Evolutionary conservation across 2,888 invertebrate genomes (phyloP), one percentile per base, ranked within the genome.

Genomic region (Tipula confusa): DNA sequence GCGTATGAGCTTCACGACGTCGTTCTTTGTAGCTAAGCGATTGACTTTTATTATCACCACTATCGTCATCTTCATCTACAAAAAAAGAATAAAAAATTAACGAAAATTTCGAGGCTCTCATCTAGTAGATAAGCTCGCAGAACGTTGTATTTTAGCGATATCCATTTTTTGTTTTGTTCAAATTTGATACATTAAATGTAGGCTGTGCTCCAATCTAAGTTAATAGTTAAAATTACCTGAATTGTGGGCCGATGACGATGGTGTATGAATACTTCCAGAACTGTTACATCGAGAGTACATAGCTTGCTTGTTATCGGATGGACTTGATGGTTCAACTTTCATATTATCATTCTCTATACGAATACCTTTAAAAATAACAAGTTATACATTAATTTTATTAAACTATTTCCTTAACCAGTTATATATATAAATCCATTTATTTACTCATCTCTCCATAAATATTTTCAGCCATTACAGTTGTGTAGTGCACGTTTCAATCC

Each of bases 1-100:
- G 93, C 0, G 98, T 98, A 88, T 98, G 98, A 4, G 98, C 98
- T 89, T 98, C 98, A 85, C 98, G 92, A 83, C 98, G 92, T 43
- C 98, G 92, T 87, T 98, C 98, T 88, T 97, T 98, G 89, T 98
- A 98, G 87, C 95, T 97, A 84, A 96, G 90, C 1, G 95, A 91
- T 0, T 92, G 92, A 85, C 91, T 90, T 86, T 90, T 91, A 86
- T 91, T 92, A 86, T 92, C 92, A 80, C 92, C 92, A 86, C 92
- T 92, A 85, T 92, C 92, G 87, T 93, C 93, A 88, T 93, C 93
- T 86, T 92, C 92, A 86, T 92, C 92, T 92, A 86, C n/a, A n/a
- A n/a, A 11, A 89, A 84, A 83, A 79, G 48, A 36, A 80, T 29
- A 15, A 15, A 29, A 64, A 64, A 11, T 79, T 6, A 11, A 24